Base-by-base conservation (phyloP, 2,113 vertebrate species). In the Passer domesticus region DNA sequence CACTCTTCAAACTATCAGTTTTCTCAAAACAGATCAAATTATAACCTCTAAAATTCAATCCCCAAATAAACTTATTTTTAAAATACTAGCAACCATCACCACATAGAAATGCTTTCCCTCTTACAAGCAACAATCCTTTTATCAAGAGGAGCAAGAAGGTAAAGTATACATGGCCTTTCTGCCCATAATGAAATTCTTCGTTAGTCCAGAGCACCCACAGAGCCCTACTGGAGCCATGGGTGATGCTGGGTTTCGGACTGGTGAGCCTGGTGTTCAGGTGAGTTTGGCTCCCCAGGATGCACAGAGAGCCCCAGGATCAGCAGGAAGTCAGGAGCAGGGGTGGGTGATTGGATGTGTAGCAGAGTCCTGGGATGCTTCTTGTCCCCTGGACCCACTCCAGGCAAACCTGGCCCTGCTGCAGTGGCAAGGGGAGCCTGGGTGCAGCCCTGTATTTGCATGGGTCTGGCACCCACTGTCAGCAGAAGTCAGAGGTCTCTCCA, bases 361-460 rank as follows among this genome's bases (percentile, higher is more conserved):
- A 14, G 13, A 41, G 28, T 21, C 24, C 46, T 67, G 60, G 15
- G 14, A 6, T 41, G 13, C 7, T 59, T 47, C 10, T 20, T 87
- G 56, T 9, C 27, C 6, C 33, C 31, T 4, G 7, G 30, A 15
- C 22, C 11, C 0, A 0, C 37, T 58, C 13, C 53, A 37, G 23
- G 30, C 25, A 63, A 64, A 55, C 10, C 33, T 9, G 7, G 22
- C 35, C 68, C 50, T 62, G 23, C 19, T 5, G 7, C 33, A 30
- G 46, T 23, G 33, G 41, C 0, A 1, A 44, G 33, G 27, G 44
- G 18, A 39, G 41, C 22, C 24, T 43, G 23, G 18, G 6, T 22
- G n/a, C 30, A 60, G 44, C 8, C 0, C 0, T 21, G 2, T 14
- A 37, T 64, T 31, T 9, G 7, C 18, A 6, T 0, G 6, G 37